phyloP scores from a whole-genome alignment of 1,140 invertebrate genomes.

The Anoplolepis gracilipes region DNA sequence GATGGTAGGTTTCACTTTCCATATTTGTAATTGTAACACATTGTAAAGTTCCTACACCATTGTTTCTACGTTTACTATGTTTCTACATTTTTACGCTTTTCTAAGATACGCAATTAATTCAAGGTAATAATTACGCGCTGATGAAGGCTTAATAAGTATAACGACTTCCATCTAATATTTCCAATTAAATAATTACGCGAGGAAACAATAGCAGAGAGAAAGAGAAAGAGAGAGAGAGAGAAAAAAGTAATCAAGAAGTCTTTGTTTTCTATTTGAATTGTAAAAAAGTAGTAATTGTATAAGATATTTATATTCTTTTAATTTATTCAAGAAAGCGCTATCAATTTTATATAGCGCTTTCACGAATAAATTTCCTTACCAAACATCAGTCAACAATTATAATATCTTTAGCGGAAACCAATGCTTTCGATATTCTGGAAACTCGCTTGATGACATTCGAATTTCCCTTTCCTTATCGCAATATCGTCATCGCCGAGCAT shows the following conservation, averaged over 20 bases:
- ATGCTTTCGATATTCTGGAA: conserved; percentile 8
- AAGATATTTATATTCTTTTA: neutral
- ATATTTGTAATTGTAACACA: neutral
- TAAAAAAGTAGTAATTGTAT: neutral
- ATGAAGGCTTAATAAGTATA: neutral
- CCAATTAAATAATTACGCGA: neutral
- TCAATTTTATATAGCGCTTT: neutral
- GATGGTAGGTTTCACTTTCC: conserved; percentile 74
- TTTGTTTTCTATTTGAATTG: conserved; percentile 20
- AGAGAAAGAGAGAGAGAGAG: no score
- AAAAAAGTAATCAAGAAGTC: neutral
- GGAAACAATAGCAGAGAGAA: neutral
- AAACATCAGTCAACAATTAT: neutral
- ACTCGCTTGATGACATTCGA: neutral
- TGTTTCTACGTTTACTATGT: neutral
- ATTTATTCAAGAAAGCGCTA: neutral
- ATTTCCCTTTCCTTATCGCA: conserved; percentile 41
- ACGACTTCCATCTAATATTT: conserved; percentile 10
- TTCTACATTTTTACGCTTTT: conserved; percentile 17
- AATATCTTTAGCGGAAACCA: neutral
- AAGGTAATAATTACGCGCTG: neutral
- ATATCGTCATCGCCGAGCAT: neutral
- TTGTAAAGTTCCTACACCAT: neutral
- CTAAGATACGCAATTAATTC: conserved; percentile 26
- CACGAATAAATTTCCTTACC: neutral